Base-by-base conservation (phyloP, 2,113 vertebrate species). In the Nymphicus hollandicus region DNA sequence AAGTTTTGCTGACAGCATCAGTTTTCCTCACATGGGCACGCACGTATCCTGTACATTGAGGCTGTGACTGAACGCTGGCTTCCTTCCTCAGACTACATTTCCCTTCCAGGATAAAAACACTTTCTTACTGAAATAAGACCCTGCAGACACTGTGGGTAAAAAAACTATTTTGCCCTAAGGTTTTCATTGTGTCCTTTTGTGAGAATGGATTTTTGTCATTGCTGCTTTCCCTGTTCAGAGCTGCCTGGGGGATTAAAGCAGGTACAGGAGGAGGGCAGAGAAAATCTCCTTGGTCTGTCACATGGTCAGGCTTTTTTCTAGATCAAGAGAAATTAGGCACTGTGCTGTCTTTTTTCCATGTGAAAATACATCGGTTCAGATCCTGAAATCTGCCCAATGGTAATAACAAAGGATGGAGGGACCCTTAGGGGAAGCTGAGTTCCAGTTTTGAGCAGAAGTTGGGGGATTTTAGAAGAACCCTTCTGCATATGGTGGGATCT, bases 1-100 rank as follows among this genome's bases (percentile, higher is more conserved):
- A 47, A 70, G 81, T 83, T 97, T 65, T 96, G 95, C 93, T 96
- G 95, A 91, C 85, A 91, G 94, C 55, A 13, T 95, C 68, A 49
- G 71, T 56, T 89, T 88, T 80, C 70, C 58, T 64, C 73, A 60
- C 68, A 23, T 64, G 86, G 92, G 74, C 28, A 65, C 5, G 0
- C 55, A n/a, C 16, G 0, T 31, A 13, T 55, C 68, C 91, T 47
- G 37, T 25, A 49, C 78, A 44, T 50, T 5, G 29, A 77, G 88
- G 44, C 49, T 52, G 68, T 9, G 84, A 52, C 89, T 76, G 9
- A 87, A 69, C 0, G 1, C 66, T 41, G 23, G 2, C 19, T 76
- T 39, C 50, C 46, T 86, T 85, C 86, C 55, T 50, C 84, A 58
- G 35, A 27, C 58, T 81, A 1, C n/a, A 9, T n/a, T 65, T 85